Evolutionary conservation across 2,113 vertebrate genomes (phyloP).

Genomic region (Toxotes jaculatrix): DNA sequence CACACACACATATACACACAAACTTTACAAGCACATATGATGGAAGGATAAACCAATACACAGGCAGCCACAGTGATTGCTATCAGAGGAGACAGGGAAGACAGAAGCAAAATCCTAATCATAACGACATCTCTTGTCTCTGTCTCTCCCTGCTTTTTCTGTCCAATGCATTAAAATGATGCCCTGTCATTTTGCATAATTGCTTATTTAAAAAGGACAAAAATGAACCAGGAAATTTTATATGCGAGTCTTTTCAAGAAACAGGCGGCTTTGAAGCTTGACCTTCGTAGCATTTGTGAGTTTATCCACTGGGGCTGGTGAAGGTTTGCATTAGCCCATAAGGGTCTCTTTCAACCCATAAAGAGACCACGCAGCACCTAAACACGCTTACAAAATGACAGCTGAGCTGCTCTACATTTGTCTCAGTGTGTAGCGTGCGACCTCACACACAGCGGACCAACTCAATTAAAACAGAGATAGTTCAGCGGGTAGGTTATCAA

Average conservation of each 20-base stretch:
- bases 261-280: background rate
- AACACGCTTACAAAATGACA: background rate
- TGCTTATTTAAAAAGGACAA: background rate
- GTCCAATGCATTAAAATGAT: background rate
- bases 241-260: background rate
- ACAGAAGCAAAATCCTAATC: slow-evolving; percentile 24
- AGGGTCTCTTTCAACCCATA: background rate
- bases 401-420: slow-evolving; percentile 30
- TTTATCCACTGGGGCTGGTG: background rate
- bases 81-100: slow-evolving; percentile 38
- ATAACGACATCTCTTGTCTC: slow-evolving; percentile 10
- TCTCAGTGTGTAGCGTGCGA: slow-evolving; percentile 21
- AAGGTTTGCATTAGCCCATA: background rate
- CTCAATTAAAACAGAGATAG: slow-evolving; percentile 39
- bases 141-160: background rate
- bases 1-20: slow-evolving; percentile 6
- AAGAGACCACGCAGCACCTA: background rate
- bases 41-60: slow-evolving; percentile 13
- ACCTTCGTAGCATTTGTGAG: background rate
- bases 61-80: slow-evolving; percentile 14
- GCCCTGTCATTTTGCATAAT: background rate
- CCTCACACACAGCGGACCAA: slow-evolving; percentile 17
- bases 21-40: slow-evolving; percentile 10
- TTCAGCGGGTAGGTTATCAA: slow-evolving; percentile 15
- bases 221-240: no score